A percentile compares a stretch with the other conserved stretches of the same genome.
These are phyloP conservation scores for Drosophila mimica DNA, from an alignment of 2,888 invertebrate species.

Conservation along the genomic window DNA sequence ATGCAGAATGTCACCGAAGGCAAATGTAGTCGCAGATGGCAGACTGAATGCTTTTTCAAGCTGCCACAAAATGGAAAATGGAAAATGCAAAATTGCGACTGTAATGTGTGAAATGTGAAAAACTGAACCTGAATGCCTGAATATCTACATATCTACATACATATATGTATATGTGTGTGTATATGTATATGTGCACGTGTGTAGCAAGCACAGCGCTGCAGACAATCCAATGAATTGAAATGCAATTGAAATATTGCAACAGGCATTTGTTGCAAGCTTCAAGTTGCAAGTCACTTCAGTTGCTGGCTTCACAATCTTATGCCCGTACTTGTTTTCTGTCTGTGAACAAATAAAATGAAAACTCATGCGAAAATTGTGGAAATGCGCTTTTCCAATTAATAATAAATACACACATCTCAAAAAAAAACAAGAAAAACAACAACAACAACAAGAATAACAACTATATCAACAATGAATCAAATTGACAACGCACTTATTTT, in stretches of 20 bases:
- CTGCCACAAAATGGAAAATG: slow-evolving; percentile 13
- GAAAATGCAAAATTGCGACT: slow-evolving; percentile 26
- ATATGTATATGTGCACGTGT: background rate
- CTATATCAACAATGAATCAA: slow-evolving; percentile 4
- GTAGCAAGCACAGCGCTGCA: slow-evolving; percentile 17
- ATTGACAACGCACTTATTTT: slow-evolving; percentile 3
- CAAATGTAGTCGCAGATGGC: slow-evolving; percentile 3
- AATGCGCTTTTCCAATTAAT: slow-evolving; percentile 50
- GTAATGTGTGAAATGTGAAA: slow-evolving; percentile 19
- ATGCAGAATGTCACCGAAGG: background rate
- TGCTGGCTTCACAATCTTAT: background rate
- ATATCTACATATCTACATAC: background rate
- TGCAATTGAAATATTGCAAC: slow-evolving; percentile 73
- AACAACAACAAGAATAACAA: slow-evolving; percentile 5
- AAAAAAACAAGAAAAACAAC: background rate
- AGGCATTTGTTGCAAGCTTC: slow-evolving; percentile 60
- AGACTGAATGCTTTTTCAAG: slow-evolving; percentile 13
- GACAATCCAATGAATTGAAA: slow-evolving; percentile 62
- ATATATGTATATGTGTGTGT: background rate
- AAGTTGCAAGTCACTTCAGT: slow-evolving; percentile 27
- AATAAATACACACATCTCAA: slow-evolving; percentile 18
- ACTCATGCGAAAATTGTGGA: slow-evolving; percentile 24
- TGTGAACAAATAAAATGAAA: slow-evolving; percentile 25
- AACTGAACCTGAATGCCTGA: slow-evolving; percentile 39
- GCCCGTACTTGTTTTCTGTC: background rate